A percentile compares a stretch with the other conserved stretches of the same genome.
These are phyloP conservation scores for Vulpes vulpes DNA, from an alignment of 2,113 vertebrate species.

Conservation along the genomic window DNA sequence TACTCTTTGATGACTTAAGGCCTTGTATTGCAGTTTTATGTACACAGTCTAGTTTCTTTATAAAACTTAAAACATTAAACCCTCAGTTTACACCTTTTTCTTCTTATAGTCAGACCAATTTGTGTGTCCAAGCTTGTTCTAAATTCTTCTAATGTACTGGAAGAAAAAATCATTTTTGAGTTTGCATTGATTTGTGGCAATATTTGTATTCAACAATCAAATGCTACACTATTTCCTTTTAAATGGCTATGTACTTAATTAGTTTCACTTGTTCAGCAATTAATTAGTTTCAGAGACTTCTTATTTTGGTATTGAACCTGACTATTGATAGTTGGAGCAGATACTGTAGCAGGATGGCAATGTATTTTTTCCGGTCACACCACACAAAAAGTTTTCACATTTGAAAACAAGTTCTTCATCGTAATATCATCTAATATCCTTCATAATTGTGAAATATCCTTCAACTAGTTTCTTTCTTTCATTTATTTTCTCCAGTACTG, in stretches of 20 bases:
- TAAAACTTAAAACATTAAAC: slow-evolving; percentile 58
- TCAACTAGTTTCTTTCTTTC: slow-evolving; percentile 94
- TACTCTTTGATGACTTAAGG: not conserved
- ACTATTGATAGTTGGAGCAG: slow-evolving; percentile 77
- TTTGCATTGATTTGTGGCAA: slow-evolving; percentile 80
- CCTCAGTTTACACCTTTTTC: not conserved
- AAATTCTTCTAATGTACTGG: slow-evolving; percentile 66
- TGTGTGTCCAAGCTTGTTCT: slow-evolving; percentile 49
- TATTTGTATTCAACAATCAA: slow-evolving; percentile 84
- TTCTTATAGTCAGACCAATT: slow-evolving; percentile 17
- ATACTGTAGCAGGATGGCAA: slow-evolving; percentile 52
- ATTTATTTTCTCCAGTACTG: slow-evolving; percentile 94
- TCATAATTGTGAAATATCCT: slow-evolving; percentile 91
- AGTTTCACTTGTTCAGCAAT: slow-evolving; percentile 83
- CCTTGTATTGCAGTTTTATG: slow-evolving; percentile 10
- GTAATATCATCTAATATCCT: slow-evolving; percentile 85
- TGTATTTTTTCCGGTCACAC: slow-evolving; percentile 57
- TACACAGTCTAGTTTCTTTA: slow-evolving; percentile 44
- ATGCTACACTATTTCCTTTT: slow-evolving; percentile 73
- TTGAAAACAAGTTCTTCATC: slow-evolving; percentile 44
- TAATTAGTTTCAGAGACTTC: slow-evolving; percentile 81
- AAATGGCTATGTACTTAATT: slow-evolving; percentile 78
- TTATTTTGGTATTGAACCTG: slow-evolving; percentile 78
- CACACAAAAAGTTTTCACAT: slow-evolving; percentile 63
- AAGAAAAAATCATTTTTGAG: slow-evolving; percentile 82